Conservation (phyloP, 2,797 vertebrate species). For the Megalops cyprinoides region DNA sequence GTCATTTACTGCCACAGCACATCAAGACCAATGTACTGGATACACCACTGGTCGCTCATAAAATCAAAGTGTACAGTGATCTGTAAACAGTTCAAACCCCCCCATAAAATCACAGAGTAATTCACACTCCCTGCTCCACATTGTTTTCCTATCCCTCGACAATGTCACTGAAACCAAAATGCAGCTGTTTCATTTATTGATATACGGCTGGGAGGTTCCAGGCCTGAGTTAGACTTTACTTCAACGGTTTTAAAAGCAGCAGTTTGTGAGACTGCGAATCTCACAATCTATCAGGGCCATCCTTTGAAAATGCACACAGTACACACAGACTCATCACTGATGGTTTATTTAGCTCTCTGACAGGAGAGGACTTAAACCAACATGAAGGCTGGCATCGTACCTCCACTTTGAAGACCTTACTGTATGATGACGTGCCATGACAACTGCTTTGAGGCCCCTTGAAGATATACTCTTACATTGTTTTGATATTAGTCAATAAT, state of each 20-base stretch:
- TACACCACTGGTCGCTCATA: slow-evolving; percentile 13
- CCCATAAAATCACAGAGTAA: slow-evolving; percentile 26
- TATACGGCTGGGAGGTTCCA: slow-evolving; percentile 42
- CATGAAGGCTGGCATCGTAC: too few species aligned
- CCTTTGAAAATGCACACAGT: not conserved
- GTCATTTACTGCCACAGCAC: not conserved
- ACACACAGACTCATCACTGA: slow-evolving; percentile 37
- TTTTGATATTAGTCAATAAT: too few species aligned
- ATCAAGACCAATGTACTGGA: not conserved
- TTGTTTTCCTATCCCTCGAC: slow-evolving; percentile 14
- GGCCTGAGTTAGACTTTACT: slow-evolving; percentile 53
- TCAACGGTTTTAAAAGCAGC: too few species aligned
- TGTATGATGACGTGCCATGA: not conserved
- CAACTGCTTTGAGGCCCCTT: not conserved
- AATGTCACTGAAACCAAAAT: slow-evolving; percentile 48
- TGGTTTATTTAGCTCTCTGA: slow-evolving; percentile 18
- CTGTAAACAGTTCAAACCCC: slow-evolving; percentile 15
- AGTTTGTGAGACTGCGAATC: too few species aligned
- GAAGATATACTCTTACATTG: not conserved
- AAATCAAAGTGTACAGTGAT: slow-evolving; percentile 21
- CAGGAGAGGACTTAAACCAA: too few species aligned
- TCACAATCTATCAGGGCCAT: slow-evolving; percentile 46
- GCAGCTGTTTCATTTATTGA: slow-evolving; percentile 57
- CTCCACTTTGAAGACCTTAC: too few species aligned
- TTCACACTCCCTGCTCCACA: not conserved